Evolutionary conservation across 2,888 invertebrate species (phyloP).

Genomic region (Amblyjoppa proteus): DNA sequence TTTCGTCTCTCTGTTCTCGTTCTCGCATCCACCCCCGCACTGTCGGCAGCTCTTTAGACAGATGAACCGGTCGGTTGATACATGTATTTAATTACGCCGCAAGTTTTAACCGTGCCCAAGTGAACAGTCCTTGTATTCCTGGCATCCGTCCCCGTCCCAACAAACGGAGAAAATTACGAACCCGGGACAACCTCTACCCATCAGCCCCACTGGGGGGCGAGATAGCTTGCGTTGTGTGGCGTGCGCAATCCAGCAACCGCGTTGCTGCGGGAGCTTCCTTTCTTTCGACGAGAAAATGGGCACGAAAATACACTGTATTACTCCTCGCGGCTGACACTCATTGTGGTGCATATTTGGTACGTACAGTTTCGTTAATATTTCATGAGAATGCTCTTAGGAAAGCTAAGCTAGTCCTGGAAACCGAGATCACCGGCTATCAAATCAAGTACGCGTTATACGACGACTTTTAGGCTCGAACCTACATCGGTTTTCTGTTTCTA

Average conservation of each 20-base stretch:
- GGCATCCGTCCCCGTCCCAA: slow-evolving; percentile 9
- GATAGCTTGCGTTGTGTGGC: neutral
- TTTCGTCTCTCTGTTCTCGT: slow-evolving; percentile 15
- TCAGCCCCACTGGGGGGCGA: slow-evolving; percentile 16
- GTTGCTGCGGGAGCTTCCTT: slow-evolving; percentile 55
- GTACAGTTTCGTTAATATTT: slow-evolving; percentile 47
- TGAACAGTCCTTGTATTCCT: slow-evolving; percentile 42
- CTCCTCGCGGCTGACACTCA: slow-evolving; percentile 17
- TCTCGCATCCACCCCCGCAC: slow-evolving; percentile 19
- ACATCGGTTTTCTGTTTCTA: neutral
- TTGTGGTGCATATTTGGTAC: slow-evolving; percentile 6
- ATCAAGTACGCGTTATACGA: neutral
- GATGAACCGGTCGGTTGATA: slow-evolving; percentile 51
- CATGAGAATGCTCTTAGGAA: neutral
- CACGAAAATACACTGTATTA: slow-evolving; percentile 46
- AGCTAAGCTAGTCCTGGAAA: neutral
- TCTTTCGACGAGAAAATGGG: slow-evolving; percentile 55
- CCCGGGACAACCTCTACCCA: slow-evolving; percentile 42
- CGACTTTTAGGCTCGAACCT: neutral
- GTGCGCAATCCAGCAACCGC: slow-evolving; percentile 12
- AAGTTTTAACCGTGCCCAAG: slow-evolving; percentile 26
- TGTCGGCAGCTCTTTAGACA: slow-evolving; percentile 48
- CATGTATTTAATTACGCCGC: slow-evolving; percentile 59
- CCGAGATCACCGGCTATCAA: neutral
- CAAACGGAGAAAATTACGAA: slow-evolving; percentile 60